These are phyloP conservation scores for Meteorus sp. DNA, from an alignment of 1,140 invertebrate species.

Conservation along the genomic window DNA sequence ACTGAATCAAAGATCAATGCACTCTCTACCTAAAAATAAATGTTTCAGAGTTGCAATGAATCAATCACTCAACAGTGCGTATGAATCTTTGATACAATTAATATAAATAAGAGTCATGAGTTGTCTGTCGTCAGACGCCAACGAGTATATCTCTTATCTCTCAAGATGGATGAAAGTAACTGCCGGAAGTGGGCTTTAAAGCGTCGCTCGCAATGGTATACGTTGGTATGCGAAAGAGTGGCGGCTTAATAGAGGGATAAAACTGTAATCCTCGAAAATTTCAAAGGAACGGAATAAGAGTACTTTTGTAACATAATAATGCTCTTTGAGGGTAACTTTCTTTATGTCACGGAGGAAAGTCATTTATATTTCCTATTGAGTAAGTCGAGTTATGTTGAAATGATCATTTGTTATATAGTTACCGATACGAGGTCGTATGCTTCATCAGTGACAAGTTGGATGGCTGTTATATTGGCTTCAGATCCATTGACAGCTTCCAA, in stretches of 20 bases:
- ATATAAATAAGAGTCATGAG: neutral
- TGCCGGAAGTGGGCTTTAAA: neutral
- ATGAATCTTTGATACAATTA: neutral
- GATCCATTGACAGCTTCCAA: constrained; percentile 20
- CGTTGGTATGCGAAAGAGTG: neutral
- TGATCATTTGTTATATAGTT: neutral
- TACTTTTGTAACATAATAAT: too few relatives aligned
- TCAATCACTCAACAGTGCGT: neutral
- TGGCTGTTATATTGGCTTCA: constrained; percentile 15
- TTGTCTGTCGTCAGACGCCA: neutral
- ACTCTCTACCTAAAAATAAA: constrained; percentile 24
- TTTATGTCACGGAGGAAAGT: too few relatives aligned
- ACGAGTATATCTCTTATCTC: neutral
- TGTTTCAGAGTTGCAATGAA: neutral
- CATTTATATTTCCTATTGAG: too few relatives aligned
- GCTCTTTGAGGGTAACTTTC: too few relatives aligned
- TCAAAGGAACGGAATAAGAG: neutral
- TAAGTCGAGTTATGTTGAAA: neutral
- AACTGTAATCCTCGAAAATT: neutral
- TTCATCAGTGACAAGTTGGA: constrained; percentile 14
- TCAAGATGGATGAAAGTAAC: neutral
- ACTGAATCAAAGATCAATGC: constrained; percentile 27
- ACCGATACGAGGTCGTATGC: neutral
- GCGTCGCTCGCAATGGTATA: neutral
- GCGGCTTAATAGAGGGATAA: neutral